These are phyloP conservation scores for Trachelus tabidus DNA, from an alignment of 2,888 invertebrate genomes.

Conservation along the genomic window DNA sequence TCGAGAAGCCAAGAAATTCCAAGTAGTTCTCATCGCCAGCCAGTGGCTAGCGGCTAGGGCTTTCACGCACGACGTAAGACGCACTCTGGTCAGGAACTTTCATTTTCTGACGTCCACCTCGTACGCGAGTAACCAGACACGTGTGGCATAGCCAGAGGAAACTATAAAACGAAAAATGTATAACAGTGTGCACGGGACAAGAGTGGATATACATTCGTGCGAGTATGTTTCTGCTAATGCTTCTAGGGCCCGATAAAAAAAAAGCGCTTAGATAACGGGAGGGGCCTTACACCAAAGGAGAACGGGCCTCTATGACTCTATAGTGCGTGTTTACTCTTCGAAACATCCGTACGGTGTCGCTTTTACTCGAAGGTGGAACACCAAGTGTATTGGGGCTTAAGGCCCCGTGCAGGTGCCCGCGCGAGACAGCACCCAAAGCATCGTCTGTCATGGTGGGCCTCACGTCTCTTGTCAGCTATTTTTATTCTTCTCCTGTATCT, in stretches of 20 bases:
- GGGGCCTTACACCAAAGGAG: background rate
- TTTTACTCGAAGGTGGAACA: slow-evolving; percentile 18
- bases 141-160: background rate
- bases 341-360: slow-evolving; percentile 38
- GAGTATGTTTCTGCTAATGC: background rate
- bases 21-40: background rate
- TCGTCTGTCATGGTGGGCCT: background rate
- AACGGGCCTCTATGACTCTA: background rate
- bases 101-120: background rate
- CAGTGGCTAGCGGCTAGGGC: background rate
- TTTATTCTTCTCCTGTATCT: background rate
- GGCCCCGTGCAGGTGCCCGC: slow-evolving; percentile 33
- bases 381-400: slow-evolving; percentile 31
- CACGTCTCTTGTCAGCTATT: background rate
- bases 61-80: background rate
- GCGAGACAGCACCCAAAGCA: background rate
- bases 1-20: background rate
- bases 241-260: background rate
- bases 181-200: background rate
- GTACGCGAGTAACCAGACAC: background rate
- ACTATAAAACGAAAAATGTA: background rate
- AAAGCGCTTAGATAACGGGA: background rate
- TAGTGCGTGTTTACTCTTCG: background rate
- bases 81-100: background rate
- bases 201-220: background rate